Percentiles rank a stretch among this genome's conserved stretches.
Evolutionary conservation across 2,113 vertebrate genomes (phyloP).

Genomic region (Morone chrysops): DNA sequence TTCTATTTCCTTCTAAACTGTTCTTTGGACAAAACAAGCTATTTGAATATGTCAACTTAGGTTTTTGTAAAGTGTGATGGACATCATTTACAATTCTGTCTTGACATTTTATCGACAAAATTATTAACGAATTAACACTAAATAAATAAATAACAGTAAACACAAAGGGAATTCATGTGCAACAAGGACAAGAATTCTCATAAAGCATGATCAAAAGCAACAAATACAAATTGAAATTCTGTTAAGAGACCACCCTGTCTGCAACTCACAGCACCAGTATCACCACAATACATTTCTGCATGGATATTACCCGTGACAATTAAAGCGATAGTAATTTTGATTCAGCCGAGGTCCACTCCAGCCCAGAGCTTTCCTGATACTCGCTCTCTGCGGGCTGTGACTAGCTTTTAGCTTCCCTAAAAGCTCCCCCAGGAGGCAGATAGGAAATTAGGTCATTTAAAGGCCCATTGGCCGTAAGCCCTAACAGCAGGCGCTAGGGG

Average conservation of each 20-base stretch:
- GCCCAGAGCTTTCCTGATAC: slow-evolving; percentile 47
- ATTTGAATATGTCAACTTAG: background rate
- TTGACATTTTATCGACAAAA: background rate
- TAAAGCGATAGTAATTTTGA: slow-evolving; percentile 41
- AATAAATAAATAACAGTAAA: background rate
- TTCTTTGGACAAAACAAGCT: background rate
- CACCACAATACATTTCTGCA: slow-evolving; percentile 17
- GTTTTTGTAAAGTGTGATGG: background rate
- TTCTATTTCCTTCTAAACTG: background rate
- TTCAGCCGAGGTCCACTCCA: slow-evolving; percentile 36
- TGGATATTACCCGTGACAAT: slow-evolving; percentile 10
- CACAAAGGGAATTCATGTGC: background rate
- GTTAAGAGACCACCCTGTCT: background rate
- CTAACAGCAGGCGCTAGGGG: slow-evolving; percentile 67
- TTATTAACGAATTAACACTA: background rate
- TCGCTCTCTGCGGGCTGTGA: slow-evolving; percentile 59
- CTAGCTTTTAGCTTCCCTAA: slow-evolving; percentile 64
- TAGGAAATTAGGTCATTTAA: slow-evolving; percentile 80
- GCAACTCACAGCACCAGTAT: background rate
- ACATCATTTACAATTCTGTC: background rate
- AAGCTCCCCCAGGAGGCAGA: slow-evolving; percentile 70
- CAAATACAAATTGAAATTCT: background rate
- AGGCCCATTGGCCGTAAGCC: slow-evolving; percentile 74
- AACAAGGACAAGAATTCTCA: background rate
- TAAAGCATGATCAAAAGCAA: background rate